These are phyloP conservation scores for Aphidoletes aphidimyza DNA, from an alignment of 2,888 invertebrate species.

Conservation along the genomic window DNA sequence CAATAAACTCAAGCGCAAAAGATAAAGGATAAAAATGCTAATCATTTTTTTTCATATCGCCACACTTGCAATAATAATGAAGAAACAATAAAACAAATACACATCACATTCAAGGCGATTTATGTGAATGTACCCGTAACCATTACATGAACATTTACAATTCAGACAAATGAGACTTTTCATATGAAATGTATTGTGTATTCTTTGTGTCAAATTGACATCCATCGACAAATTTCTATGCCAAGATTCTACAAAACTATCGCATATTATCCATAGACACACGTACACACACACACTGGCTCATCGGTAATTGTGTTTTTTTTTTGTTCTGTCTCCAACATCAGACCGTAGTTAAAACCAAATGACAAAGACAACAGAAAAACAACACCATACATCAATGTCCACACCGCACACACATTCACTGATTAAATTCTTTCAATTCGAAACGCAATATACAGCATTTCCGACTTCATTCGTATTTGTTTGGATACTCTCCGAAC, in stretches of 20 bases:
- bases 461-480: neutral
- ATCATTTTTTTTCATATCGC: too few relatives aligned
- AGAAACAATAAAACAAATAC: neutral
- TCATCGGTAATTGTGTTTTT: neutral
- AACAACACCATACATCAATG: too few relatives aligned
- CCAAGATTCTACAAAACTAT: neutral
- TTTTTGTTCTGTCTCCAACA: neutral
- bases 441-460: neutral
- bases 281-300: neutral
- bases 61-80: neutral
- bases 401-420: neutral
- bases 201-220: conserved; percentile 46
- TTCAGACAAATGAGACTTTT: neutral
- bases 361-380: neutral
- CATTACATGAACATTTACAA: neutral
- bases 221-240: conserved; percentile 1
- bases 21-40: too few relatives aligned
- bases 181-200: neutral
- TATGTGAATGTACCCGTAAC: neutral
- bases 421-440: neutral
- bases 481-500: neutral
- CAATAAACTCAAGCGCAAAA: too few relatives aligned
- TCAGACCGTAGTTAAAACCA: neutral
- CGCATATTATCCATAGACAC: neutral
- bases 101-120: too few relatives aligned